Evolutionary conservation across 64 coral and sea anemone genomes (phyloP), one percentile per base, ranked within the genome.

Genomic region (Dendronephthya gigantea): DNA sequence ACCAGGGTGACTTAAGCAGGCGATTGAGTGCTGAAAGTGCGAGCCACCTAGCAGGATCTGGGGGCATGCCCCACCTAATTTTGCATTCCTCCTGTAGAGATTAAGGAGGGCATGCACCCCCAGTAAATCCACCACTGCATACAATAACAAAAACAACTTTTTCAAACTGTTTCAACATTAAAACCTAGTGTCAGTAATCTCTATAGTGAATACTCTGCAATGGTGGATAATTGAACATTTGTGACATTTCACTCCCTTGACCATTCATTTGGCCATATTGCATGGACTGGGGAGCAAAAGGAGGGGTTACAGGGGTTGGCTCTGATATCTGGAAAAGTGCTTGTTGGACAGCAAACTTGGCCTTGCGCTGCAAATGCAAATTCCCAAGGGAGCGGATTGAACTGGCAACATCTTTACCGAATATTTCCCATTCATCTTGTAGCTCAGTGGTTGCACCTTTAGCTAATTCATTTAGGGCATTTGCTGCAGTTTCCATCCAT

Each of bases 321-420:
- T 88, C 70, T 82, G 74, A 48, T 35, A 70, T 32, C 74, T 88
- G 87, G 48, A 88, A 82, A 48, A 88, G 59, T 88, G 70, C 87
- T 31, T 66, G 72, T 82, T 88, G 87, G 49, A 88, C 86, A 23
- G 86, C 86, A 88, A 88, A 88, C 41, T 88, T 88, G 47, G 72
- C 87, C 87, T 70, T 88, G 68, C 25, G 40, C 81, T 83, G 51
- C 82, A 89, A 83, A 39, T 68, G 35, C 52, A 34, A 36, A 82
- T 88, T 72, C 40, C 65, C 83, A 43, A 79, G 59, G 29, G 55
- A 48, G 43, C 68, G 36, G 32, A 85, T 75, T 75, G 89, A 85
- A 85, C 48, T 90, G n/a, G 89, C 89, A 90, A n/a, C 83, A 85
- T 85, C 89, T 65, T 85, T 90, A 33, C 83, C 89, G 50, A 90